Conservation (phyloP, 2,888 invertebrate species). For the Noctua fimbriata region DNA sequence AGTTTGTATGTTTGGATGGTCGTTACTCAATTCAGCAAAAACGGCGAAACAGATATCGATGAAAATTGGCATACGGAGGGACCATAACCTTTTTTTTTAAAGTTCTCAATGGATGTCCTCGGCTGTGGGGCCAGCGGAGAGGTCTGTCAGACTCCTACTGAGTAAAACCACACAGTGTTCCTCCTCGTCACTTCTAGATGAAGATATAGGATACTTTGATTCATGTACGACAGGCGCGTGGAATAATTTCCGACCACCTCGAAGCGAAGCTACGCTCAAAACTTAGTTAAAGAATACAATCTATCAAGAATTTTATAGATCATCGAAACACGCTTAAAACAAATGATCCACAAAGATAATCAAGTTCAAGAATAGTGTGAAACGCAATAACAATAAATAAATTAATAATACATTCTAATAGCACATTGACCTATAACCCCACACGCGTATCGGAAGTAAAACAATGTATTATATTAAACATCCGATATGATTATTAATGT, state of each 20-base stretch:
- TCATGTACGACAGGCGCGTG: background rate
- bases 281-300: background rate
- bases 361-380: slow-evolving; percentile 17
- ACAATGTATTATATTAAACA: slow-evolving; percentile 53
- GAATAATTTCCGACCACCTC: background rate
- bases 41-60: background rate
- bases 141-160: too few species aligned
- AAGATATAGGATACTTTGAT: background rate
- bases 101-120: too few species aligned
- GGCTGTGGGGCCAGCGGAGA: too few species aligned
- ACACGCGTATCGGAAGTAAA: slow-evolving; percentile 40
- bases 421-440: slow-evolving; percentile 31
- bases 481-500: slow-evolving; percentile 10
- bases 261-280: background rate
- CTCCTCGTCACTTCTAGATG: too few species aligned
- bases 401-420: slow-evolving; percentile 17
- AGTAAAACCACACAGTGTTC: too few species aligned
- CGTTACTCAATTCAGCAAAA: background rate
- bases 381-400: slow-evolving; percentile 23
- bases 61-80: background rate
- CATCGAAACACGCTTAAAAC: background rate
- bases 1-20: background rate
- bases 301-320: background rate
- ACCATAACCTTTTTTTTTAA: background rate
- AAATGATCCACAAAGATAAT: slow-evolving; percentile 31